Evolutionary conservation across 2,888 invertebrate species (phyloP), one percentile per base, ranked within the genome.

Genomic region (Caradrina clavipalpis): DNA sequence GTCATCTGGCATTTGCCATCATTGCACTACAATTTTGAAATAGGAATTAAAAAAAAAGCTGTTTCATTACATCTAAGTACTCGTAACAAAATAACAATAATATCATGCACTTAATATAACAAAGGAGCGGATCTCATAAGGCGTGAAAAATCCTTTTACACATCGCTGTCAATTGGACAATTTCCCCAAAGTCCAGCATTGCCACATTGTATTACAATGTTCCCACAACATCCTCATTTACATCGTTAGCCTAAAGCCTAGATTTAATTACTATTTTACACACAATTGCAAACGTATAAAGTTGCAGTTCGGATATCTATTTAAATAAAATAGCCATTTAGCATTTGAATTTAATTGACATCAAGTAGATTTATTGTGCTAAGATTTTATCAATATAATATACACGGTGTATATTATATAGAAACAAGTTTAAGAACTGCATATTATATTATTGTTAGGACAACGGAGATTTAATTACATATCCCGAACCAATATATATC

Each of bases 271-370:
- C 55, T 42, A 64, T 21, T 75, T 59, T 39, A 62, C 70, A 64
- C 51, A 70, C 64, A 61, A 75, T 54, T 58, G 53, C 54, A 59
- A 60, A 59, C 42, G 10, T 57, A 61, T 50, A 58, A 51, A 47
- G 49, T 73, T 73, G 66, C 68, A 78, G 49, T 73, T 75, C 60
- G 6, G 15, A 66, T 47, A 26, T 59, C 61, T 53, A 83, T 85
- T 81, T 77, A 74, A 84, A 84, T 82, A 79, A 83, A 80, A 80
- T 76, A 76, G 67, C 51, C 76, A 84, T 80, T 85, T 77, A 62
- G 73, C 58, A 71, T 58, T 68, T 53, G 56, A 59, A 69, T 70
- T 82, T 86, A 85, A 86, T 86, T 86, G 85, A 82, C 86, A 78
- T 59, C 56, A 54, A 49, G 60, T 68, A 72, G 81, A 86, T 85